Base-by-base conservation (phyloP, 2,797 vertebrate genomes). In the Channa striata region DNA sequence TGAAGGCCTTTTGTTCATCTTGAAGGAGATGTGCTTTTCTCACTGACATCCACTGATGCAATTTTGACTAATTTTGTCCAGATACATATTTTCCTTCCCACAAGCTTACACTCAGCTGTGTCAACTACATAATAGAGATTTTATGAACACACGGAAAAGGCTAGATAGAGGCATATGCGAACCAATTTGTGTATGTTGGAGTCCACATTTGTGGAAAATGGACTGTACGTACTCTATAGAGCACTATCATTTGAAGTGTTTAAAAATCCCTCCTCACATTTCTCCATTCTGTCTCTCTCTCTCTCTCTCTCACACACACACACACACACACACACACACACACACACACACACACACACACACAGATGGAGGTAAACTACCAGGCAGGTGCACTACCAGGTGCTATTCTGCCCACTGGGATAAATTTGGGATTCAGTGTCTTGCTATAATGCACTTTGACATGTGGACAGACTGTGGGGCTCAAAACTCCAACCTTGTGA, bases 81-180 rank as follows among this genome's bases (percentile, higher is more conserved):
- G 20, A 60, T 36, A 17, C 19, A n/a, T 19, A 54, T 60, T 23
- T 36, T 34, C 33, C 25, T 16, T 49, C 20, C 34, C 9, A 1
- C 17, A 16, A 52, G 11, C 20, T 17, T 19, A 44, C 6, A 53
- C 9, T 30, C 7, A 9, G 13, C 21, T 39, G 49, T 30, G 0
- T 34, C 13, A 53, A 53, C 21, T 47, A 43, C 10, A 49, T 16
- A 25, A 17, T 36, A 5, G 30, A 48, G 30, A 43, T 46, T 33
- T 47, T 14, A 12, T 21, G 39, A 65, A 34, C 50, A 54, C 8
- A 65, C 10, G 43, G 14, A n/a, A 46, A 62, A 43, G 47, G 16
- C 7, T 20, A 17, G 30, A 9, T 13, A 37, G 8, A 44, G 16
- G 40, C 6, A 14, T 44, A 19, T 34, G 23, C 11, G 23, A 47